These are phyloP conservation scores for Ciconia boyciana DNA, from an alignment of 2,113 vertebrate species.

Conservation along the genomic window DNA sequence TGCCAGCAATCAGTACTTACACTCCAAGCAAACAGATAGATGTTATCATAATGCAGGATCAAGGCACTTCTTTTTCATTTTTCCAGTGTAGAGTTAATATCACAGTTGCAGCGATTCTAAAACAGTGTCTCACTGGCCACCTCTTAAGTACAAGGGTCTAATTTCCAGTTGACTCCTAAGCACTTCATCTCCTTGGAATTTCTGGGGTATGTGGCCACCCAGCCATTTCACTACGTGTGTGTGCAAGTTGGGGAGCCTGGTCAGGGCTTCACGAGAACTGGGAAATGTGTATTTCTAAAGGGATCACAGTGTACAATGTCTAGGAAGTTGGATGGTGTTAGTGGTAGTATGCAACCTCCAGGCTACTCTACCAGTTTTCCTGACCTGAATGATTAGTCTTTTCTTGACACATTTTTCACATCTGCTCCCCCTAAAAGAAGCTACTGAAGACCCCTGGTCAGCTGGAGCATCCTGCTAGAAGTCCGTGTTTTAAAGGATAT, in stretches of 20 bases:
- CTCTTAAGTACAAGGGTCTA: background rate
- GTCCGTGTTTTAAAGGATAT: background rate
- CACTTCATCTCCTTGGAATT: background rate
- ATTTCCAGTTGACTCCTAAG: background rate
- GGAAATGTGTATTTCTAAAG: background rate
- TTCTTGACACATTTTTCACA: background rate
- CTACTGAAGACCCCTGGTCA: background rate
- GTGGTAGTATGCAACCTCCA: background rate
- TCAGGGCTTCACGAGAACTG: background rate
- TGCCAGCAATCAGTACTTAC: background rate
- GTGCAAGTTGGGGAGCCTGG: background rate
- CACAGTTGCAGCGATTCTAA: background rate
- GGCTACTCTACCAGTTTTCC: background rate
- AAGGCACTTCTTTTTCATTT: background rate
- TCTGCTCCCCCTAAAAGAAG: background rate
- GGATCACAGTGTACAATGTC: background rate
- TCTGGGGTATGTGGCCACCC: background rate
- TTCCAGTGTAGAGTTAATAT: accelerated
- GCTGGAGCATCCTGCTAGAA: background rate
- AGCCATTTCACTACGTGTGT: background rate
- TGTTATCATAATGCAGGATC: background rate
- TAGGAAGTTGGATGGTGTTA: background rate
- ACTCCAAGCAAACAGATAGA: background rate
- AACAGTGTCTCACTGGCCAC: background rate
- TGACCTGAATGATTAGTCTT: background rate